Base-by-base conservation (phyloP, 64 coral and sea anemone genomes). In the Stichodactyla mertensii region DNA sequence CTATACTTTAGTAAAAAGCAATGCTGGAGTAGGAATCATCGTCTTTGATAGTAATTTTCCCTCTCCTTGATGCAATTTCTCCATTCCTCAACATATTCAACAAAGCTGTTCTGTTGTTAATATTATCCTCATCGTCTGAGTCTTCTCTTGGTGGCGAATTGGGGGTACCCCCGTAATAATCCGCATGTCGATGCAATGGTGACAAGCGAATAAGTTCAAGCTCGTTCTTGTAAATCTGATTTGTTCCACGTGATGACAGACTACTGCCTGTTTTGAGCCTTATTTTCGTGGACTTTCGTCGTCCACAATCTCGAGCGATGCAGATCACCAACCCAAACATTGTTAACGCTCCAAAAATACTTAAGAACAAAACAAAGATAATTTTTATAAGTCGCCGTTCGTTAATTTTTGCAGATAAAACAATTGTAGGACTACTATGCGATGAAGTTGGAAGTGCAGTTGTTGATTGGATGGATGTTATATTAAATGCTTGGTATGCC, bases 21-120 rank as follows among this genome's bases (percentile, higher is more conserved):
- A 90, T 77, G 67, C 89, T 90, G 10, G 89, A 90, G 14, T 84
- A 90, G 26, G 89, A 90, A 13, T 86, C 89, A 14, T 86, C 89
- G 52, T 90, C 89, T 16, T 90, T 77, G 78, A 81, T 20, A 15
- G 15, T 81, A 18, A 81, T 81, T 55, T 81, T 81, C 12, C 78
- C 78, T 81, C 78, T 81, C 16, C 78, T 52, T 55, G 78, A 81
- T 81, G 78, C 78, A 52, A 81, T 22, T 81, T 81, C 78, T 19
- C 53, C 78, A 81, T 81, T 81, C 16, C 78, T 81, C 53, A 81
- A 11, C 53, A 52, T 81, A 81, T 81, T 81, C n/a, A 81, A 10
- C 69, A 81, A 55, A 53, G 78, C 78, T 81, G 78, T 81, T 81
- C 78, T 81, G 54, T 81, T 81, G 14, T 81, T 55, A 20, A 81